Base-by-base conservation (phyloP, 2,113 vertebrate genomes). In the Regulus satrapa region DNA sequence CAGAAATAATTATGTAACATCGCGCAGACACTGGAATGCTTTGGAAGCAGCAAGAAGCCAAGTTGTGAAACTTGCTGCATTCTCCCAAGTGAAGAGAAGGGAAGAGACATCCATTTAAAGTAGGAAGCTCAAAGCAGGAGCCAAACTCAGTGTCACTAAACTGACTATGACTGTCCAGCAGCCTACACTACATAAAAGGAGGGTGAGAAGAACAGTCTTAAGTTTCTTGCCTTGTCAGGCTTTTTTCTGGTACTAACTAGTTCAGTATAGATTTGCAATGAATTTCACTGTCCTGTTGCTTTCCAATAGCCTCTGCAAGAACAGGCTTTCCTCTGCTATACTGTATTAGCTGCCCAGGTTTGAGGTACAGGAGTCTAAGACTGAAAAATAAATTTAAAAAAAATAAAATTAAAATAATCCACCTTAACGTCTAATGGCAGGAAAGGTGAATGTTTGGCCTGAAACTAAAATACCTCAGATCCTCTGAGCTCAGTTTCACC, bases 1-100 rank as follows among this genome's bases (percentile, higher is more conserved):
- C 90, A 92, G 78, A 90, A 45, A 34, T 9, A 43, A 72, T 95
- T 96, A 95, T 56, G 86, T 94, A 95, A 96, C 40, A 13, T 88
- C 85, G 49, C 80, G 76, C 14, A 88, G 75, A 48, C 31, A 10
- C 82, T 86, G 89, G 86, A 88, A 80, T 69, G 52, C 72, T 59
- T 83, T 94, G 72, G 72, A 88, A 88, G 64, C 85, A 94, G 75
- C 0, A 2, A 94, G 62, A 46, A 92, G 78, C 64, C 21, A 75
- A 80, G 78, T n/a, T 88, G 59, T 63, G 64, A 87, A 83, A 78
- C 38, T 78, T 58, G 38, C 68, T 80, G 51, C 18, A 2, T 63
- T 80, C 66, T 91, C 31, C 52, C 41, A 66, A 20, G n/a, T 18
- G 34, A 64, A 72, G 54, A 52, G 25, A 36, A 49, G 38, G 84